Evolutionary conservation across 2,888 invertebrate genomes (phyloP), one percentile per base, ranked within the genome.

Genomic region (Uloborus plumipes): DNA sequence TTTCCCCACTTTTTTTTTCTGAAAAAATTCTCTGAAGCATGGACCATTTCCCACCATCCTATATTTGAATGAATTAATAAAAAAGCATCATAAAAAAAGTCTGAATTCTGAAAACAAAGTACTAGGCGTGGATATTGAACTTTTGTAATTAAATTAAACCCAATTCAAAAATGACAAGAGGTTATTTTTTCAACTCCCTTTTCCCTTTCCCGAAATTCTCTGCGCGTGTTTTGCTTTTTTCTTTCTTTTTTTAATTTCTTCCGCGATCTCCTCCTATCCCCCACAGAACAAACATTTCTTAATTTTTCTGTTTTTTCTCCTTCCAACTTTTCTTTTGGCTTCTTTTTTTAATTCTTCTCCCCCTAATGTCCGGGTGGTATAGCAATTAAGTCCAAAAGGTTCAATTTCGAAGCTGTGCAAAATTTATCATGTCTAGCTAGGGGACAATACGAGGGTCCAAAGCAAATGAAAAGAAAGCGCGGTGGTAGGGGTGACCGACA

Each of bases 71-170:
- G 31, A 66, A 66, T 47, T 61, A 39, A 39, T 39, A 61, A 61
- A 64, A 61, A 61, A 64, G 47, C 31, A 62, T 62, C n/a, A 73
- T 47, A 64, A 64, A 78, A 69, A 78, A 78, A 72, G 65, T 20
- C n/a, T 20, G 26, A 75, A 59, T 53, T 58, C 64, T 71, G 71
- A 78, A 81, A 81, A 69, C 74, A 47, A 58, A 74, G 74, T 74
- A 74, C 80, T 74, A 69, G 70, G 74, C 69, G 58, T 70, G 58
- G 80, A 73, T 81, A 74, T 82, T 75, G 82, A 75, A 82, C 76
- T 75, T 82, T 76, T 76, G 82, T 82, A 82, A 82, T 82, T 82
- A 82, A 82, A 82, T 82, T 82, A 82, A 82, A 82, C 66, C 76
- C 82, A 75, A 82, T 82, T 82, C 76, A 82, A 75, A 82, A 82